Conservation (phyloP, 2,797 vertebrate genomes). For the Clarias platycephalus region DNA sequence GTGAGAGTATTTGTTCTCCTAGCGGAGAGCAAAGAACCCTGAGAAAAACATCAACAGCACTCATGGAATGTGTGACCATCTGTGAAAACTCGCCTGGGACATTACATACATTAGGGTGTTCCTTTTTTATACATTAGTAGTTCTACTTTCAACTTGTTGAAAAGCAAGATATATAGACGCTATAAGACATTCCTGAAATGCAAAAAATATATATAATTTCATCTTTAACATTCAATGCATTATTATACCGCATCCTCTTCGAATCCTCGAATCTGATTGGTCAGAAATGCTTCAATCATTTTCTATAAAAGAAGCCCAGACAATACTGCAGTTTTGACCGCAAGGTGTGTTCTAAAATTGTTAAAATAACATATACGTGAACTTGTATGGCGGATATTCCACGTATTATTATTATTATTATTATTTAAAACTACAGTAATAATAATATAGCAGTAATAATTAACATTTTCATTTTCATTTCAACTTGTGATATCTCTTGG, state of each 20-base stretch:
- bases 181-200: no score
- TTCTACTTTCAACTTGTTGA: not conserved
- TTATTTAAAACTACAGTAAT: no score
- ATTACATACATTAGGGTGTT: not conserved
- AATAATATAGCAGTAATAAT: no score
- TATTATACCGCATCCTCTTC: not conserved
- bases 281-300: not conserved
- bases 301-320: not conserved
- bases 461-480: no score
- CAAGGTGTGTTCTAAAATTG: not conserved
- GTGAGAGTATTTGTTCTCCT: slow-evolving; percentile 7
- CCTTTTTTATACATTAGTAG: no score
- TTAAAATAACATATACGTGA: no score
- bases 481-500: not conserved
- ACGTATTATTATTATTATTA: no score
- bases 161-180: not conserved
- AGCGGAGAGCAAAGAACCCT: slow-evolving; percentile 7
- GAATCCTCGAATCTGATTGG: not conserved
- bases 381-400: not conserved
- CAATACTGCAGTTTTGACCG: not conserved
- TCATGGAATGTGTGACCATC: slow-evolving; percentile 19
- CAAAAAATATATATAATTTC: not conserved
- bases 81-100: not conserved
- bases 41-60: not conserved
- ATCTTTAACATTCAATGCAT: not conserved